These are phyloP conservation scores for Drosophila antonietae DNA, from an alignment of 2,888 invertebrate species.

Conservation along the genomic window DNA sequence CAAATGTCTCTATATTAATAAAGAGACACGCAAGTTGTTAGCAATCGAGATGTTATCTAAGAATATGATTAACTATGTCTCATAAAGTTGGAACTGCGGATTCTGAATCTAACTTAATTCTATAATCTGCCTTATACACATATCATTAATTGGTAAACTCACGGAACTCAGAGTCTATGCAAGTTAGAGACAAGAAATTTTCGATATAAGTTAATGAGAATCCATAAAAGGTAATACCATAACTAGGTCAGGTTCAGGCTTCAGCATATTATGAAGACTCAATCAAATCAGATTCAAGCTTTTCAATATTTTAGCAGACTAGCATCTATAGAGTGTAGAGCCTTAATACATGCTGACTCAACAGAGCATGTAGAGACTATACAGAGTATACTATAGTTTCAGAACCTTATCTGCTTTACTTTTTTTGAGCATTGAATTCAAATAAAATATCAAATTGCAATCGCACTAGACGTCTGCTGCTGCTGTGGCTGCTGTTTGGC, in stretches of 20 bases:
- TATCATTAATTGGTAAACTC: not conserved
- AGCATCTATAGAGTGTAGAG: no score
- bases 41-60: not conserved
- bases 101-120: not conserved
- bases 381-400: not conserved
- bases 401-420: conserved; percentile 6
- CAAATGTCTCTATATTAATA: not conserved
- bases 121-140: not conserved
- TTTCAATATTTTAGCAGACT: no score
- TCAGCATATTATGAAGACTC: no score
- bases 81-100: not conserved
- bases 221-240: no score
- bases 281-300: no score
- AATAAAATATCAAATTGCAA: conserved; percentile 71
- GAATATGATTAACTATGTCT: no score
- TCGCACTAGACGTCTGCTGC: conserved; percentile 20
- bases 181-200: not conserved
- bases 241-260: no score
- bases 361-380: not conserved
- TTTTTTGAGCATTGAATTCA: conserved; percentile 57
- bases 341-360: no score
- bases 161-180: not conserved
- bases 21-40: not conserved
- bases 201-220: not conserved
- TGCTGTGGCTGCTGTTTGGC: conserved; percentile 10